Conservation (phyloP, 53 echinoderm and acorn worm species). For the Henricia sp. region DNA sequence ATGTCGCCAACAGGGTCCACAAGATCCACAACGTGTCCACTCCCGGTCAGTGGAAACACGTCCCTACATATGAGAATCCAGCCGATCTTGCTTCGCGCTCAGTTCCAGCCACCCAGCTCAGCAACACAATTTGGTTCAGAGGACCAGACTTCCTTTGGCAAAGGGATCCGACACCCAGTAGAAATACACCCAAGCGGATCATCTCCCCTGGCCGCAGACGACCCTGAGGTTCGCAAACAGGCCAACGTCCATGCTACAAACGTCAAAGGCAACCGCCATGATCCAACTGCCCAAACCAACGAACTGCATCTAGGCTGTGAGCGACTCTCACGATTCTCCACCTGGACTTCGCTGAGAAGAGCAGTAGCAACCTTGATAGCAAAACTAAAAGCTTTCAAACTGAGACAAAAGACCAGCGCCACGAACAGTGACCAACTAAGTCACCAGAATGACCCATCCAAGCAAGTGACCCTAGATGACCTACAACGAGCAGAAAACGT, state of each 20-base stretch:
- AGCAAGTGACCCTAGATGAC: not conserved
- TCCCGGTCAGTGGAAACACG: constrained; percentile 47
- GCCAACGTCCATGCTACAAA: not conserved
- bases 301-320: not conserved
- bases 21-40: constrained; percentile 15
- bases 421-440: not conserved
- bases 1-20: constrained; percentile 62
- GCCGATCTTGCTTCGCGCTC: not conserved
- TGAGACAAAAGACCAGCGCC: no score
- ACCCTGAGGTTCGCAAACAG: constrained; percentile 41
- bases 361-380: constrained; percentile 36
- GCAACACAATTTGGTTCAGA: constrained; percentile 25
- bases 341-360: constrained; percentile 42
- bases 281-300: not conserved
- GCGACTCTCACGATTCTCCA: constrained; percentile 57
- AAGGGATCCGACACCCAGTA: not conserved
- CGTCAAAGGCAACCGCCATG: not conserved
- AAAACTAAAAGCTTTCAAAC: constrained; percentile 19
- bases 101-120: constrained; percentile 18
- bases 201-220: not conserved
- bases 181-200: not conserved
- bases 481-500: constrained; percentile 11
- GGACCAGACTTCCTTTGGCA: constrained; percentile 54
- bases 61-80: constrained; percentile 58
- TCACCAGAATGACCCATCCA: not conserved